Evolutionary conservation across 1,140 invertebrate genomes (phyloP), one percentile per base, ranked within the genome.

Genomic region (Platorchestia sp.): DNA sequence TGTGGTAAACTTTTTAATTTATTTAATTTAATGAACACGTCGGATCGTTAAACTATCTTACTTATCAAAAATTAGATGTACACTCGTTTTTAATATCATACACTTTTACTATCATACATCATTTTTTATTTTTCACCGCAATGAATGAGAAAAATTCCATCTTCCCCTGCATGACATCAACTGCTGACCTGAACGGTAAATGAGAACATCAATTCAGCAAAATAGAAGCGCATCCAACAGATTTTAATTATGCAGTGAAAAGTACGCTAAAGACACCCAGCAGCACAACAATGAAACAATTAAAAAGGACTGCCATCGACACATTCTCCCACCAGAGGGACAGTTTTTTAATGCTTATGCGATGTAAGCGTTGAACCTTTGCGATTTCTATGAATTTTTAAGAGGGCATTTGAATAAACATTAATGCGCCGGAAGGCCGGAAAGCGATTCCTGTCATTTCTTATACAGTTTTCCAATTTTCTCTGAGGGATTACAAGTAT

Each of bases 321-420:
- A 10, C 59, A 36, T 27, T 75, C 10, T 75, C 27, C 59, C 59
- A 75, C 1, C 10, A 75, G 59, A 36, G 14, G 36, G 59, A 75
- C 59, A 3, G 59, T 36, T 75, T 75, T 75, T 75, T 75, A 75
- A 75, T 75, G 59, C 59, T 22, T 3, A 27, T 27, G 3, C 36
- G 14, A 36, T 75, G 59, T 75, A 75, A 75, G 27, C 59, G 27
- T 10, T 27, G 59, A 75, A 75, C 14, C 7, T 75, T 75, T 75
- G 59, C 27, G 27, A 75, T 89, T 89, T 89, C 43, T 19, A 89
- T 89, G 87, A 89, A 89, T 89, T 89, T 89, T 89, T 89, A 89
- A 42, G 27, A 14, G 43, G 87, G 3, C 27, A 89, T 89, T 89
- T 42, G 87, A 89, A 89, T 89, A 89, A 41, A 44, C n/a, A 44